Evolutionary conservation across 2,888 invertebrate genomes (phyloP), one percentile per base, ranked within the genome.

Genomic region (Deilephila elpenor): DNA sequence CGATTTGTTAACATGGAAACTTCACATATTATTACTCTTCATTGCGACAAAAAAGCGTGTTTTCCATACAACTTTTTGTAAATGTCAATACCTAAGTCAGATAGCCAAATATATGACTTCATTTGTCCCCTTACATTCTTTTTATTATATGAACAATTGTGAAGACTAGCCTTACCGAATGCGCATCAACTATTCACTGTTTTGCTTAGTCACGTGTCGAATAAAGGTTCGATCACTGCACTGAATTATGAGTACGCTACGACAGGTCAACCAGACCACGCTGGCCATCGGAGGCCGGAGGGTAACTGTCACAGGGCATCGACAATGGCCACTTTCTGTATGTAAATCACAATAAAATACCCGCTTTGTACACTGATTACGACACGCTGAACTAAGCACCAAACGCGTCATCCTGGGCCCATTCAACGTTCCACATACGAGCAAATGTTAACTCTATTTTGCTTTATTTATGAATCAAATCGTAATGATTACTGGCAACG

Each of bases 271-370:
- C 78, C 81, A 83, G 88, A 88, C 88, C 89, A 87, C 89, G 84
- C 84, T 79, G 86, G 85, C 85, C 87, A 79, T 83, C 85, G 83
- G 87, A 85, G 88, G 90, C 85, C 89, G 83, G 87, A 90, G 91
- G 91, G 89, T 90, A 86, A 93, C 94, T 93, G 93, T 91, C 88
- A 91, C 90, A 89, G 90, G 89, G 87, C 86, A 85, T 81, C 85
- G 83, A 92, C 93, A 93, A 92, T 93, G 92, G 85, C 83, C 88
- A 90, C 88, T 89, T 90, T 91, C 89, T 89, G 90, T 91, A 90
- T 93, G 91, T 90, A 90, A 91, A 93, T 92, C 92, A 94, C 93
- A 93, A 93, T 93, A 92, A 93, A 93, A 93, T 91, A 90, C 87
- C 87, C 89, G 90, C 91, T 91, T 93, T 93, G 93, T 93, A 82